Evolutionary conservation across 2,888 invertebrate genomes (phyloP).

Genomic region (Willowsia nigromaculata): DNA sequence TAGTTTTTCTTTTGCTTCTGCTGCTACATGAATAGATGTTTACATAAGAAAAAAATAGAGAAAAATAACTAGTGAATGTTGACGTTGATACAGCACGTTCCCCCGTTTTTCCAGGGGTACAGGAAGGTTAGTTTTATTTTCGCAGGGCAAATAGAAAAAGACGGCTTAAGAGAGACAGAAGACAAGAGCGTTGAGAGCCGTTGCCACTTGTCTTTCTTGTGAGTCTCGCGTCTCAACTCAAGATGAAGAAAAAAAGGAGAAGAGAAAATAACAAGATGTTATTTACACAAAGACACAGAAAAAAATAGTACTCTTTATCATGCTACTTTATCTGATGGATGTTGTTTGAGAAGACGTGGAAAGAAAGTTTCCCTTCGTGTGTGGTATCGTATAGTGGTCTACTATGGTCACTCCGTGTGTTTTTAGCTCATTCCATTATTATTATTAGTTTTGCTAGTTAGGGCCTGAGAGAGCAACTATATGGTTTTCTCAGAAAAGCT

Average conservation of each 20-base stretch:
- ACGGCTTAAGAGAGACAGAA: neutral
- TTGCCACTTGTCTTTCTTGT: neutral
- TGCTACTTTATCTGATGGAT: neutral
- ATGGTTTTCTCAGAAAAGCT: neutral
- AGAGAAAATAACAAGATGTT: slow-evolving; percentile 30
- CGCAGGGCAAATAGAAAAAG: neutral
- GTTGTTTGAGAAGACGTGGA: too few species aligned
- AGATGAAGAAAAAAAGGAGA: neutral
- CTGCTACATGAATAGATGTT: neutral
- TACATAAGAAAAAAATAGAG: neutral
- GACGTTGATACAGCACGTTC: slow-evolving; percentile 36
- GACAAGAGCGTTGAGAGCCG: neutral
- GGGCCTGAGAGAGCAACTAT: neutral
- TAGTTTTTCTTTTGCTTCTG: neutral
- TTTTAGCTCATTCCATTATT: too few species aligned
- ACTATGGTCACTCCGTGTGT: neutral
- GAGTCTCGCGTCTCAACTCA: neutral
- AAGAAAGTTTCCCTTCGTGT: too few species aligned
- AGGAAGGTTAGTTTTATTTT: slow-evolving; percentile 14
- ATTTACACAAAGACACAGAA: slow-evolving; percentile 11
- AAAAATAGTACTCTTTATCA: neutral
- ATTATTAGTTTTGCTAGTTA: too few species aligned
- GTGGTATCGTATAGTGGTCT: neutral
- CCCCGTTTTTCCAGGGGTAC: neutral
- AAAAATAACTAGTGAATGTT: neutral